phyloP scores from a whole-genome alignment of 2,113 vertebrate genomes.

The Mionectes macconnelli region DNA sequence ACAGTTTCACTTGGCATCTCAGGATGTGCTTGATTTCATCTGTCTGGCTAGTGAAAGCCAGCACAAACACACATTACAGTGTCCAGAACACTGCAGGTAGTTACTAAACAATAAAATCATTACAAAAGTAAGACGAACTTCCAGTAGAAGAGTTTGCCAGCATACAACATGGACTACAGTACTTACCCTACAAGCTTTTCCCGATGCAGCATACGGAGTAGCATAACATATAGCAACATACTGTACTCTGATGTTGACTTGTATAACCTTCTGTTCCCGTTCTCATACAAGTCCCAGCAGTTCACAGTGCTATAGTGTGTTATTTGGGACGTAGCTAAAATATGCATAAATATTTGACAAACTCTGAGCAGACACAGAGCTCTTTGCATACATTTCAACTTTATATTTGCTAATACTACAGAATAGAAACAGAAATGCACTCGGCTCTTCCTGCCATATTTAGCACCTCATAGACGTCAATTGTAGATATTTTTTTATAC shows the following conservation, averaged over 20 bases:
- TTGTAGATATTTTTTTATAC: neutral
- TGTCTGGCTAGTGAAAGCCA: neutral
- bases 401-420: neutral
- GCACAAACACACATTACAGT: neutral
- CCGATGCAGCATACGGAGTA: neutral
- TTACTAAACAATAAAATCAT: neutral
- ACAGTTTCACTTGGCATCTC: neutral
- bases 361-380: slow-evolving; percentile 4
- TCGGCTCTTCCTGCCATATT: neutral
- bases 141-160: neutral
- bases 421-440: neutral
- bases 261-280: neutral
- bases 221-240: neutral
- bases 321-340: neutral
- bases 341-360: neutral
- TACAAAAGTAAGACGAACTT: neutral
- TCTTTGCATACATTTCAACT: neutral
- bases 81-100: neutral
- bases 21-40: neutral
- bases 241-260: neutral
- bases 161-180: neutral
- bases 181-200: neutral
- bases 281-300: neutral
- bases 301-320: neutral
- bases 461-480: neutral